These are phyloP conservation scores for Crematogaster levior DNA, from an alignment of 2,888 invertebrate species.

Conservation along the genomic window DNA sequence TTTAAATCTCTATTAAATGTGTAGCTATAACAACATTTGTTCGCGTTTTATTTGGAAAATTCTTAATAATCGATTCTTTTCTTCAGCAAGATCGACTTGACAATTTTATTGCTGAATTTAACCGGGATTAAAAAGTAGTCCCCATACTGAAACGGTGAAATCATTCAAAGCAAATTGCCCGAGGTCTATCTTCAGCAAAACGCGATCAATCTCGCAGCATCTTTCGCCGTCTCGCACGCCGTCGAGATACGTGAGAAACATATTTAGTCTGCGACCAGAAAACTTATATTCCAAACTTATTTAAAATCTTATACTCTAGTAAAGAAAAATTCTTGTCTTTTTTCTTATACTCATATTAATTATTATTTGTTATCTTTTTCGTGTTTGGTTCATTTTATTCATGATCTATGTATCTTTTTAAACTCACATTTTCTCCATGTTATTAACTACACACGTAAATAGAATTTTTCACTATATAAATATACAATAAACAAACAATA, in stretches of 20 bases:
- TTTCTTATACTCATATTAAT: neutral
- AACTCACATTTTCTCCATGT: neutral
- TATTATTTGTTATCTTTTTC: neutral
- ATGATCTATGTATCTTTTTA: neutral
- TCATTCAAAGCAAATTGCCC: constrained; percentile 33
- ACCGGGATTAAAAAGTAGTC: too few species aligned
- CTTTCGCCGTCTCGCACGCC: neutral
- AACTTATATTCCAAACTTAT: too few species aligned
- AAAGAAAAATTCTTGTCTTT: neutral
- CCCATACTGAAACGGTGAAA: constrained; percentile 26
- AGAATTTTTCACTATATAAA: neutral
- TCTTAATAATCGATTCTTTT: too few species aligned
- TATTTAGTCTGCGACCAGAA: neutral
- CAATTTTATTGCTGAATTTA: too few species aligned
- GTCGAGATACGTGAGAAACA: constrained; percentile 29
- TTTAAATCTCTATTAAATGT: too few species aligned
- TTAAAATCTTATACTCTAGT: neutral
- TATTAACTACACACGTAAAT: neutral
- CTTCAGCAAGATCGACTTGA: too few species aligned
- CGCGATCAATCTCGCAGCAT: constrained; percentile 1
- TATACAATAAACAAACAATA: too few species aligned
- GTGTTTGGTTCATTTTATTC: neutral
- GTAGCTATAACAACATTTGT: too few species aligned
- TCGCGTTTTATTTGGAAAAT: too few species aligned
- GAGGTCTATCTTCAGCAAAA: constrained; percentile 32